A percentile compares a stretch with the other conserved stretches of the same genome.
Evolutionary conservation across 2,888 invertebrate genomes (phyloP).

Genomic region (Byasa hedistus): DNA sequence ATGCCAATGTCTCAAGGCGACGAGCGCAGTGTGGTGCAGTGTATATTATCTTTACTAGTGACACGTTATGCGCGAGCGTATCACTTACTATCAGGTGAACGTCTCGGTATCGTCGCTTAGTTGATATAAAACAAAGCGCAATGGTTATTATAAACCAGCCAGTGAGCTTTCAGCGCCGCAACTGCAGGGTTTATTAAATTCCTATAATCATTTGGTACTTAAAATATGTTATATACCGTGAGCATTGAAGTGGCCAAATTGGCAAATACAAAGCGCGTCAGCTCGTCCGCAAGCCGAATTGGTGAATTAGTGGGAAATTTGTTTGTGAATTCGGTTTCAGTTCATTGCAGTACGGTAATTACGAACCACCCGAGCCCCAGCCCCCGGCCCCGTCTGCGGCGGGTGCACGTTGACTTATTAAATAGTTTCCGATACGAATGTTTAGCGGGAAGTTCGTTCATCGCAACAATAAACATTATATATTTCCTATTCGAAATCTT

Average conservation of each 20-base stretch:
- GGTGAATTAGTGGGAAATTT: conserved; percentile 4
- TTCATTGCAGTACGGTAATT: conserved; percentile 4
- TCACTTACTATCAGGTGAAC: too few species aligned
- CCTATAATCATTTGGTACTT: too few species aligned
- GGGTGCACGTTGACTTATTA: background rate
- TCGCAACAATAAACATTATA: background rate
- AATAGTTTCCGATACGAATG: background rate
- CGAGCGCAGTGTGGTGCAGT: too few species aligned
- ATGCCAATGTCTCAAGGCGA: too few species aligned
- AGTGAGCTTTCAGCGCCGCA: too few species aligned
- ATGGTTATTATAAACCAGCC: too few species aligned
- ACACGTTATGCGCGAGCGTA: too few species aligned
- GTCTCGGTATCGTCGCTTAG: too few species aligned
- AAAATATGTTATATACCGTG: background rate
- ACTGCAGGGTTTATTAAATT: too few species aligned
- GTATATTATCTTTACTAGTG: too few species aligned
- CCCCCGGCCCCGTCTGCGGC: background rate
- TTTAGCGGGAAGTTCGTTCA: background rate
- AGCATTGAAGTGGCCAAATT: background rate
- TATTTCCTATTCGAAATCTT: background rate
- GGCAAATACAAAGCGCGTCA: background rate
- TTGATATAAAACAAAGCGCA: too few species aligned
- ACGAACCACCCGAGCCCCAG: background rate
- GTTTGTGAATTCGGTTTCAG: background rate
- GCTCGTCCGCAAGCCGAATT: conserved; percentile 3